Base-by-base conservation (phyloP, 2,888 invertebrate species). In the Lepidocyrtoides sp. region DNA sequence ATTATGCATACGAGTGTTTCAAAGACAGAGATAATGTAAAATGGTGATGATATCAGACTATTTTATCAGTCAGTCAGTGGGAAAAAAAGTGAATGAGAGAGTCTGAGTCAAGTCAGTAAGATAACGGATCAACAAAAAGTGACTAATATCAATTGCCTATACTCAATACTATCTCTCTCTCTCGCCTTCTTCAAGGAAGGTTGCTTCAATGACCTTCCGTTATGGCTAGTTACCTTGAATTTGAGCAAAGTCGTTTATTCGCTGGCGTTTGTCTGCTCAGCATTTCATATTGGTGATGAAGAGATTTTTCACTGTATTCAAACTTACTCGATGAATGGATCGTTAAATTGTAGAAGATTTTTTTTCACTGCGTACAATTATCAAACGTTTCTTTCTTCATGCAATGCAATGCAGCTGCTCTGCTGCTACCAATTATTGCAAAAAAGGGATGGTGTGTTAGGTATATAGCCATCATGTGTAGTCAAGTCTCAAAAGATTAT, bases 171-270 rank as follows among this genome's bases (percentile, higher is more conserved):
- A n/a, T n/a, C n/a, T n/a, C n/a, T 60, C 60, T 60, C 66, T 66
- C 82, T 57, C 83, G 57, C 77, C 90, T 84, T 79, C 89, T 91
- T 91, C 75, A 91, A 91, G 86, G 91, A 91, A 91, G 86, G 91
- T 91, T 87, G 91, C 63, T 69, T 82, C 87, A 87, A 77, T 91
- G 91, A 87, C 91, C 91, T 91, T 91, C 91, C 87, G 87, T 36
- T 87, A 72, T 83, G 85, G 87, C 87, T 48, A 91, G 91, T 77
- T 66, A 87, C 91, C 91, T 91, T 91, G 91, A 91, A 72, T 87
- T 44, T 32, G 41, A 57, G 48, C 60, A 60, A 87, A 87, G 72
- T 69, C 63, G 82, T 82, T 82, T 26, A 51, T 41, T 75, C n/a
- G 17, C 54, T 54, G 54, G n/a, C 54, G 85, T 41, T 29, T 29